Percentiles rank a stretch among this genome's conserved stretches.
phyloP scores from a whole-genome alignment of 2,113 vertebrate genomes.

The Xiphophorus couchianus region DNA sequence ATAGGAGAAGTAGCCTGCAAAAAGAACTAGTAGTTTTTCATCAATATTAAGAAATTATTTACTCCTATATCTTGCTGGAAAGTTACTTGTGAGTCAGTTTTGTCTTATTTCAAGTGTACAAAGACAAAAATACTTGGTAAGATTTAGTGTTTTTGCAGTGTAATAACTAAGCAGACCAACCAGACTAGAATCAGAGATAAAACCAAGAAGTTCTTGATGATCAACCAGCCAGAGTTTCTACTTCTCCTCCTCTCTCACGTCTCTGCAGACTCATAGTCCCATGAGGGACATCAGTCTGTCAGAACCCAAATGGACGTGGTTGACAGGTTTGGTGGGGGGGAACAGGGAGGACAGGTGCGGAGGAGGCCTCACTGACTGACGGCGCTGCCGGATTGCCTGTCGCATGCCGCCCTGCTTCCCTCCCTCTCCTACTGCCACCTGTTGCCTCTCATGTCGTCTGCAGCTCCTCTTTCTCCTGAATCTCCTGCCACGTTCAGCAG shows the following conservation, averaged over 20 bases:
- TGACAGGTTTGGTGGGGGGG: conserved; percentile 51
- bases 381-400: conserved; percentile 28
- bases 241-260: not conserved
- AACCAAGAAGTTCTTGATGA: too few species aligned
- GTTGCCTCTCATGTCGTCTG: conserved; percentile 38
- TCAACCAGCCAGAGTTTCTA: too few species aligned
- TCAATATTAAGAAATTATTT: too few species aligned
- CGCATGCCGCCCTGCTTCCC: conserved; percentile 31
- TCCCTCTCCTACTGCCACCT: conserved; percentile 48
- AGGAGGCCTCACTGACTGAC: conserved; percentile 65
- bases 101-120: too few species aligned
- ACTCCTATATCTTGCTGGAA: too few species aligned
- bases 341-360: conserved; percentile 57
- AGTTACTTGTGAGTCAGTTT: too few species aligned
- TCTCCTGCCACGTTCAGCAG: conserved; percentile 10
- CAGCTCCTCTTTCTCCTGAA: conserved; percentile 27
- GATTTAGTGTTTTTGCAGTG: too few species aligned
- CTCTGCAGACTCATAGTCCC: conserved; percentile 4
- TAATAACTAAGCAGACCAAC: too few species aligned
- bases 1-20: too few species aligned
- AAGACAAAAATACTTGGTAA: too few species aligned
- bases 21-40: too few species aligned
- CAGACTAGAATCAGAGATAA: too few species aligned
- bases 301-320: conserved; percentile 38
- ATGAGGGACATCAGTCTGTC: conserved; percentile 63